Percentiles rank a stretch among this genome's conserved stretches.
Evolutionary conservation across 1,140 invertebrate genomes (phyloP).

Genomic region (Phthorimaea operculella): DNA sequence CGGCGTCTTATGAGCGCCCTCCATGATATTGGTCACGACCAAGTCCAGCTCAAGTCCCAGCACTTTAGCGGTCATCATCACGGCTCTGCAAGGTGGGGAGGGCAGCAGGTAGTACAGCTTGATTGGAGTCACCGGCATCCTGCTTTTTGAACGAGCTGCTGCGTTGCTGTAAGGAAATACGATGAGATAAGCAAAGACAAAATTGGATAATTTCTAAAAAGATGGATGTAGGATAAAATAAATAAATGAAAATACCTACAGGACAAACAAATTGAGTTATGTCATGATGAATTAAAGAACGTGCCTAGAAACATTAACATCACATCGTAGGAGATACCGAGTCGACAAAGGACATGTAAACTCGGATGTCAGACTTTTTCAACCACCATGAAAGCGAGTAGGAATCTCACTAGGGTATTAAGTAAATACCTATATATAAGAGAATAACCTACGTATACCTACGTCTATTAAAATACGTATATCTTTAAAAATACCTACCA

Average conservation of each 20-base stretch:
- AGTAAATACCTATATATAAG: too few relatives aligned
- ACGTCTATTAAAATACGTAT: too few relatives aligned
- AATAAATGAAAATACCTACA: conserved; percentile 8
- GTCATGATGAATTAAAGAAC: too few relatives aligned
- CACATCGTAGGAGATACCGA: too few relatives aligned
- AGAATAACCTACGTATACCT: too few relatives aligned
- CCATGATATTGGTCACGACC: conserved; percentile 71
- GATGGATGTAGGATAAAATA: not conserved
- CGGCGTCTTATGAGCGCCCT: conserved; percentile 74
- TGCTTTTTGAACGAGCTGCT: conserved; percentile 47
- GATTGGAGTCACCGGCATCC: conserved; percentile 59
- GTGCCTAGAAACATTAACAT: too few relatives aligned
- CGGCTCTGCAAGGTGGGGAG: conserved; percentile 77
- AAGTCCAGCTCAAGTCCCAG: conserved; percentile 80
- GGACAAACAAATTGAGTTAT: too few relatives aligned
- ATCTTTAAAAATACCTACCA: too few relatives aligned
- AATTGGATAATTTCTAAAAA: not conserved
- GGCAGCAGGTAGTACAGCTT: conserved; percentile 75
- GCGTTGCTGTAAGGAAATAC: conserved; percentile 39
- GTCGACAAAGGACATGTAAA: too few relatives aligned
- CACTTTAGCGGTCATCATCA: conserved; percentile 76
- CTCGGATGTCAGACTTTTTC: too few relatives aligned
- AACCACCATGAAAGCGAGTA: too few relatives aligned
- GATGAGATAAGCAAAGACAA: not conserved
- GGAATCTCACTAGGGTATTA: too few relatives aligned